Conservation (phyloP, 1,140 invertebrate genomes). For the Heliconius hewitsoni region DNA sequence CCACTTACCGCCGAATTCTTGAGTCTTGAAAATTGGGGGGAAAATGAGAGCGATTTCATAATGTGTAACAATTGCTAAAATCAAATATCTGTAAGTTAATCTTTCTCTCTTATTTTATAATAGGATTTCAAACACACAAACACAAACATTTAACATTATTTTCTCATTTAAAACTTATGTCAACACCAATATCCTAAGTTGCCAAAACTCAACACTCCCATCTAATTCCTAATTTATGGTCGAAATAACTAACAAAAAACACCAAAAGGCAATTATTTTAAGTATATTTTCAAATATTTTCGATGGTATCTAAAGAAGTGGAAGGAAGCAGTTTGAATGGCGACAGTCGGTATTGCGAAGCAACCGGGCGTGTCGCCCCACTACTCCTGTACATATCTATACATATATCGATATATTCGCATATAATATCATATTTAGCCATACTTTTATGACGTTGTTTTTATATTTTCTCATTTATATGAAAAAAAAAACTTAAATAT, state of each 20-base stretch:
- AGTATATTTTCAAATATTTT: slow-evolving; percentile 40
- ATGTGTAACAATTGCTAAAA: no score
- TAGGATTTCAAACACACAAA: no score
- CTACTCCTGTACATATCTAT: background rate
- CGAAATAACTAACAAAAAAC: slow-evolving; percentile 3
- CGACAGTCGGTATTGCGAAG: slow-evolving; percentile 34
- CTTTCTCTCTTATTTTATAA: no score
- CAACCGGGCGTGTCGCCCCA: slow-evolving; percentile 35
- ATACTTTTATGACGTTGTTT: background rate
- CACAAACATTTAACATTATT: no score
- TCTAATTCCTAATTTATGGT: background rate
- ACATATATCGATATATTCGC: slow-evolving; percentile 23
- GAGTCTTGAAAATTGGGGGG: no score
- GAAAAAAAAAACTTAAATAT: background rate
- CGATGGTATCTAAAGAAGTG: slow-evolving; percentile 40
- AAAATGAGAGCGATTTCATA: no score
- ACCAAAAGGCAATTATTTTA: slow-evolving; percentile 41
- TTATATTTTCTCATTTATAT: background rate
- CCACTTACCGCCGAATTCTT: no score
- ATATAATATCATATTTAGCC: slow-evolving; percentile 15
- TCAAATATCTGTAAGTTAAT: no score
- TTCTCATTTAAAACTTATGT: background rate
- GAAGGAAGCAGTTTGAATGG: slow-evolving; percentile 42
- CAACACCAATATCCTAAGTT: background rate
- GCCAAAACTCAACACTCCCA: background rate